A percentile compares a stretch with the other conserved stretches of the same genome.
Conservation (phyloP, 2,888 invertebrate genomes). For the Cheilosia grossa region DNA sequence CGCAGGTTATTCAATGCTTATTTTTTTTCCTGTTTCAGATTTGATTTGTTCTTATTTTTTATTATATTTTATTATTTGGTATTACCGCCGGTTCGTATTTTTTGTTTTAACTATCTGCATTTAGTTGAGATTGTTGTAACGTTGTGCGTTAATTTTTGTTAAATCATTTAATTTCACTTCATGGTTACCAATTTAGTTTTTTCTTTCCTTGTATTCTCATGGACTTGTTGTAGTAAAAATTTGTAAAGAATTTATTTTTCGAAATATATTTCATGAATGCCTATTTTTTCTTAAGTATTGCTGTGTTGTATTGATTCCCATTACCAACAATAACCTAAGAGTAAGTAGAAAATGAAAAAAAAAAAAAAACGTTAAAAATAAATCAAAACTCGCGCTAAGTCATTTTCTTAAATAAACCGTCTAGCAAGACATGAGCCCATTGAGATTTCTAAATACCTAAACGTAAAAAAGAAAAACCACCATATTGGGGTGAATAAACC, state of each 20-base stretch:
- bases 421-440: background rate
- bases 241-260: background rate
- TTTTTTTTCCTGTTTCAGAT: too few relatives aligned
- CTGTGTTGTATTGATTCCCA: constrained; percentile 65
- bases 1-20: too few relatives aligned
- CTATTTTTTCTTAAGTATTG: constrained; percentile 8
- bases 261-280: background rate
- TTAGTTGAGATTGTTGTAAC: too few relatives aligned
- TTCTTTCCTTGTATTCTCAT: too few relatives aligned
- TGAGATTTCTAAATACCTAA: background rate
- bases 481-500: too few relatives aligned
- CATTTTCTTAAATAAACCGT: background rate
- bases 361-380: background rate
- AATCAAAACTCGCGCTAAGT: background rate
- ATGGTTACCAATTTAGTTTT: background rate
- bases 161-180: background rate
- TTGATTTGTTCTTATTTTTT: too few relatives aligned
- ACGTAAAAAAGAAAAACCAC: too few relatives aligned
- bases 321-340: constrained; percentile 58
- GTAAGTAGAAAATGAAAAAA: background rate
- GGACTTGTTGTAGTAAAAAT: background rate
- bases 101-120: too few relatives aligned
- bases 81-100: too few relatives aligned
- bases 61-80: too few relatives aligned
- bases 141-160: background rate